Conservation (phyloP, 2,113 vertebrate species). For the Carollia perspicillata region DNA sequence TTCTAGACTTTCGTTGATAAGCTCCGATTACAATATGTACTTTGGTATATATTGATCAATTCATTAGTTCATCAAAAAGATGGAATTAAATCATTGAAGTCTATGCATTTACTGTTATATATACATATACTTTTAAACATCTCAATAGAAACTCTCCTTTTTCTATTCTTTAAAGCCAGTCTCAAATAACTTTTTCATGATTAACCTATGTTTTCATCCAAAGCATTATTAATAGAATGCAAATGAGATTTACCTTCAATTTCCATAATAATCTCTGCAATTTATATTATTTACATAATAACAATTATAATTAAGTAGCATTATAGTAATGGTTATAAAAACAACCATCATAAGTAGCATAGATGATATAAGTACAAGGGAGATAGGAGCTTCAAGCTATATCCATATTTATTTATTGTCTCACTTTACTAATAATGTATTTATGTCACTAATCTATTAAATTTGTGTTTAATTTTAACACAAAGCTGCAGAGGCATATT, state of each 20-base stretch:
- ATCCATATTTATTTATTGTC: conserved; percentile 29
- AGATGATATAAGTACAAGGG: not conserved
- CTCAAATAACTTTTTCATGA: conserved; percentile 44
- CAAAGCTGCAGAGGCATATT: not conserved
- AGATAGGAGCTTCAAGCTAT: conserved; percentile 1
- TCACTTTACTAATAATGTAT: not conserved
- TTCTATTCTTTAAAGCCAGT: conserved; percentile 52
- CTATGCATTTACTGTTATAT: not conserved
- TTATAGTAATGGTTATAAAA: conserved; percentile 63
- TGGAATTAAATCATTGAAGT: not conserved
- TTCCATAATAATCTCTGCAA: conserved; percentile 59
- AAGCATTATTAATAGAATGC: conserved; percentile 42
- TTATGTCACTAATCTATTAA: not conserved
- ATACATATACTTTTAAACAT: not conserved
- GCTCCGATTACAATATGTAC: not conserved
- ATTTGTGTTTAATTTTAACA: not conserved
- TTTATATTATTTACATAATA: conserved; percentile 75
- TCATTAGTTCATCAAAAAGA: not conserved
- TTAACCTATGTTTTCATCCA: conserved; percentile 52
- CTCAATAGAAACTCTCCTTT: not conserved
- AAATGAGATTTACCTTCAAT: conserved; percentile 66
- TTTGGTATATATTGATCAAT: not conserved
- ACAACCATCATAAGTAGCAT: not conserved
- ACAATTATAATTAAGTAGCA: conserved; percentile 54
- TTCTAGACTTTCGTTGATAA: not conserved